Evolutionary conservation across 2,113 vertebrate species (phyloP), one percentile per base, ranked within the genome.

Genomic region (Spizaetus ornatus): DNA sequence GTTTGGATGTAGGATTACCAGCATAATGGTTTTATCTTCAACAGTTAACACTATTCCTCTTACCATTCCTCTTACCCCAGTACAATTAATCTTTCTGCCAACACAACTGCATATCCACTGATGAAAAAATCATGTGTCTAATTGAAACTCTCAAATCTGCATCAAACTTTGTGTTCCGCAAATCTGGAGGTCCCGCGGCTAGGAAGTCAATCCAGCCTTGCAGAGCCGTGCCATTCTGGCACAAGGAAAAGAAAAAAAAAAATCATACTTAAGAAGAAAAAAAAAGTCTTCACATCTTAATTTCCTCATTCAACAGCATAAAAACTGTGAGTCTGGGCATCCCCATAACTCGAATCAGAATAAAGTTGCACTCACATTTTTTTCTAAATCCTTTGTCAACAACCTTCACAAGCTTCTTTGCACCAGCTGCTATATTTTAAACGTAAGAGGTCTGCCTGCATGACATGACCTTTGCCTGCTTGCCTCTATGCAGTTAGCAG

Each of bases 401-500:
- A 96, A 50, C 93, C 65, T 94, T 86, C 73, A 93, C 86, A 73
- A 97, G 91, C 92, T 97, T 94, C 97, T 93, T 91, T 94, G 95
- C 63, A 98, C 97, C 98, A 98, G 98, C 98, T 98, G 98, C 98
- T 98, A 98, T 95, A 97, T 93, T 96, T 85, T 96, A 96, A 97
- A 97, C 94, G 92, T 97, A 98, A 98, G 98, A 98, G 96, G 98
- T 97, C 98, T 98, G 98, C 81, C 93, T 97, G 93, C 92, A 89
- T 43, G 72, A 95, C 96, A 86, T 67, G 95, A 96, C 97, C 97
- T 88, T 97, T 95, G 92, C 94, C 71, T 94, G 87, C 98, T 98
- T 98, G 98, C 98, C 98, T 97, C 96, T 63, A 97, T 98, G 98
- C 98, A 98, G 98, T 98, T 98, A 98, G 91, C 93, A 98, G 98